These are phyloP conservation scores for Phengaris arion DNA, from an alignment of 2,888 invertebrate genomes.

Conservation along the genomic window DNA sequence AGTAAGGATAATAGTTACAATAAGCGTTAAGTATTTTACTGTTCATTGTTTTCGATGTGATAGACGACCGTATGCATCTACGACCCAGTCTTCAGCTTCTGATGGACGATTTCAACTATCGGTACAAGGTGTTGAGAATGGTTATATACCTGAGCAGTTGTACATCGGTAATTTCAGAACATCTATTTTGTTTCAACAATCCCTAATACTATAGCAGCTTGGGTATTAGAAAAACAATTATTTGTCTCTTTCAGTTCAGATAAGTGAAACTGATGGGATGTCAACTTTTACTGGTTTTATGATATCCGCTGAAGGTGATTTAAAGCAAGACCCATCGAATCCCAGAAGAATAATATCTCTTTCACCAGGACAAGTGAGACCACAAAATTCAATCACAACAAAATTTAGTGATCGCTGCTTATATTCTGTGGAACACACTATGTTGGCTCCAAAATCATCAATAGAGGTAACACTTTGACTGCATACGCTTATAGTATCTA, in stretches of 20 bases:
- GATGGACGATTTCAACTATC: slow-evolving; percentile 62
- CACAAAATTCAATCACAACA: slow-evolving; percentile 49
- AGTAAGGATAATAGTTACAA: background rate
- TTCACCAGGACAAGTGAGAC: slow-evolving; percentile 61
- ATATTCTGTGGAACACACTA: slow-evolving; percentile 64
- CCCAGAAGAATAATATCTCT: slow-evolving; percentile 53
- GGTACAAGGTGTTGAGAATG: slow-evolving; percentile 51
- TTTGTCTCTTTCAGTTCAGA: slow-evolving; percentile 51
- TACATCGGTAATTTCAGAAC: slow-evolving; percentile 53
- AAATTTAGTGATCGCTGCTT: slow-evolving; percentile 66
- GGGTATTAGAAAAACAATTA: background rate
- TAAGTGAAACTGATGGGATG: slow-evolving; percentile 56
- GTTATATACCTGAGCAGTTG: slow-evolving; percentile 66
- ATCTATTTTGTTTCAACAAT: background rate
- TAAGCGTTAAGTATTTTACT: background rate
- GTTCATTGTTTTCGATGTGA: slow-evolving; percentile 59
- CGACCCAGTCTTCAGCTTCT: slow-evolving; percentile 54
- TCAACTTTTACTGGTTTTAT: slow-evolving; percentile 64
- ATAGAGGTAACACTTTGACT: slow-evolving; percentile 52
- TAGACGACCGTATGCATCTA: slow-evolving; percentile 62
- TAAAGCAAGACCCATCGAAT: slow-evolving; percentile 58
- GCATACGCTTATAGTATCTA: too few relatives aligned
- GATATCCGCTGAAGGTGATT: slow-evolving; percentile 68
- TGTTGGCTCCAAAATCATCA: slow-evolving; percentile 52
- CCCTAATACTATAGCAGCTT: background rate